Conservation (phyloP, 2,888 invertebrate species). For the Conus canariensis region DNA sequence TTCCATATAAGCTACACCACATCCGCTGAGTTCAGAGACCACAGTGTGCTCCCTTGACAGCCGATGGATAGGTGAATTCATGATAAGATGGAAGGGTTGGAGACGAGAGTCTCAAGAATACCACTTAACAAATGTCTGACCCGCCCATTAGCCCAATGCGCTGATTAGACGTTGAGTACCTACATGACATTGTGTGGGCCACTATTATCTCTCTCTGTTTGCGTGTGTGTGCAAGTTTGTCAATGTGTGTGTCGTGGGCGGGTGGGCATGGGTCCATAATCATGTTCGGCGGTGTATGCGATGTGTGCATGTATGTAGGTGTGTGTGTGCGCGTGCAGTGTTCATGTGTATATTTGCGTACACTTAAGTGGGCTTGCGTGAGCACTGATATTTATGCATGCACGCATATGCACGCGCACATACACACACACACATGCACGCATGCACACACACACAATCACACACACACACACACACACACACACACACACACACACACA, state of each 20-base stretch:
- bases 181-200: too few relatives aligned
- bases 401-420: not conserved
- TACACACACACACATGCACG: not conserved
- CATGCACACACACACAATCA: not conserved
- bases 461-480: not conserved
- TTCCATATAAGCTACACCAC: too few relatives aligned
- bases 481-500: conserved; percentile 13
- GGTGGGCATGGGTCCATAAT: not conserved
- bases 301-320: not conserved
- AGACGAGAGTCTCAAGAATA: too few relatives aligned
- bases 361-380: not conserved
- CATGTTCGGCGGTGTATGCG: not conserved
- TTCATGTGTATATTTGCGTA: not conserved
- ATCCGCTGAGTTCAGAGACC: too few relatives aligned
- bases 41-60: too few relatives aligned
- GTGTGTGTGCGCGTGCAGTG: not conserved
- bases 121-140: too few relatives aligned
- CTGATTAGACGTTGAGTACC: too few relatives aligned
- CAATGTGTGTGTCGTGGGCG: not conserved
- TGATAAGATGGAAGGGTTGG: too few relatives aligned
- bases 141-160: too few relatives aligned
- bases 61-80: too few relatives aligned
- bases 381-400: not conserved
- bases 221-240: not conserved
- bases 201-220: too few relatives aligned